Percentiles rank a stretch among this genome's conserved stretches.
Conservation (phyloP, 2,797 vertebrate genomes). For the Channallabes apus region DNA sequence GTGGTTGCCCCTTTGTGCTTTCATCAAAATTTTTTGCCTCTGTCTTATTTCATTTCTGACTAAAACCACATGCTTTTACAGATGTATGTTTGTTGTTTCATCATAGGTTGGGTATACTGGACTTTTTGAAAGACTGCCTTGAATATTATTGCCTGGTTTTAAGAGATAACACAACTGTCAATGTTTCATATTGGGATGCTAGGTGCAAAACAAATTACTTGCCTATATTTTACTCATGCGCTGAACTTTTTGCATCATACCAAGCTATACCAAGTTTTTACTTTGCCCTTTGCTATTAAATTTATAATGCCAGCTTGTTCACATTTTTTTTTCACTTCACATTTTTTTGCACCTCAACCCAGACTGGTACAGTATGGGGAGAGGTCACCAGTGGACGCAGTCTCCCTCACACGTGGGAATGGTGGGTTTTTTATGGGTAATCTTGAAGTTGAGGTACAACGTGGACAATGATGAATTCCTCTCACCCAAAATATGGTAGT, state of each 20-base stretch:
- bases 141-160: neutral
- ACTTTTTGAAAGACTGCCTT: neutral
- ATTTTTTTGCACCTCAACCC: neutral
- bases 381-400: neutral
- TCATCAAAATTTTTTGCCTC: neutral
- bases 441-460: neutral
- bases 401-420: neutral
- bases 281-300: neutral
- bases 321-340: neutral
- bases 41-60: neutral
- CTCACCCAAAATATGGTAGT: neutral
- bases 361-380: too few species aligned
- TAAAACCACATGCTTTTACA: neutral
- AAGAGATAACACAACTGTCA: neutral
- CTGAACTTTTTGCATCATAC: neutral
- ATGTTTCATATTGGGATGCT: neutral
- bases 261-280: neutral
- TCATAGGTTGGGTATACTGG: neutral
- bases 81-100: neutral
- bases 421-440: neutral
- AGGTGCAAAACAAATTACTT: neutral
- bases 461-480: neutral
- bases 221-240: neutral
- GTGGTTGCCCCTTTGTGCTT: neutral
- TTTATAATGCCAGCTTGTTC: neutral